phyloP scores from a whole-genome alignment of 2,113 vertebrate genomes.

The Amphiprion ocellaris region DNA sequence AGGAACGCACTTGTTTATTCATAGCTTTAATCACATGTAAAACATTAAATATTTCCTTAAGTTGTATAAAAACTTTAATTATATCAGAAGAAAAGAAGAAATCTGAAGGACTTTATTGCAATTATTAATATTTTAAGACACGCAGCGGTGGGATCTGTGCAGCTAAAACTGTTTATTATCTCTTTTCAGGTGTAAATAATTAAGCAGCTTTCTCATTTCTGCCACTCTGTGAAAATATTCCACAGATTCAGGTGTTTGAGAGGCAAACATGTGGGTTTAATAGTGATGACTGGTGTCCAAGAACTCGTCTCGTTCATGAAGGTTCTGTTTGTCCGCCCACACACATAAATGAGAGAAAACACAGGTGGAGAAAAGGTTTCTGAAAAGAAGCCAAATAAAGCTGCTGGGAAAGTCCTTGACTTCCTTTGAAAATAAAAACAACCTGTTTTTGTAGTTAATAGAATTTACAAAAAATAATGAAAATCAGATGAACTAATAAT shows the following conservation, averaged over 20 bases:
- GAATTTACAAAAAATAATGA: neutral
- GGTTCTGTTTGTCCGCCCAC: slow-evolving; percentile 1
- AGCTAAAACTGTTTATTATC: no score
- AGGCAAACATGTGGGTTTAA: slow-evolving; percentile 19
- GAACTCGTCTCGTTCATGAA: slow-evolving; percentile 10
- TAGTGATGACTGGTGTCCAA: slow-evolving; percentile 16
- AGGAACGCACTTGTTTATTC: neutral
- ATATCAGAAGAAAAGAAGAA: no score
- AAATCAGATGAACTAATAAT: neutral
- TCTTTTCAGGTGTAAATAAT: no score
- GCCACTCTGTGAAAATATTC: no score
- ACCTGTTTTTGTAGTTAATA: neutral
- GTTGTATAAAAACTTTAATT: no score
- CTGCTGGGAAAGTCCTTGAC: neutral
- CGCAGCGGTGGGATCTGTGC: no score
- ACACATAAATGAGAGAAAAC: slow-evolving; percentile 10
- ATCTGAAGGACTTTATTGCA: no score
- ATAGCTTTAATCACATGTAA: neutral
- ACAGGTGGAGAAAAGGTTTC: neutral
- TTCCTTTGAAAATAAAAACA: no score
- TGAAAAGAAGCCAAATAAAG: neutral
- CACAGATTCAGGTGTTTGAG: no score
- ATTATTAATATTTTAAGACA: no score
- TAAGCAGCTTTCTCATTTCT: no score
- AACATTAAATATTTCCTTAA: neutral